Evolutionary conservation across 2,113 vertebrate species (phyloP).

Genomic region (Silurus glanis): DNA sequence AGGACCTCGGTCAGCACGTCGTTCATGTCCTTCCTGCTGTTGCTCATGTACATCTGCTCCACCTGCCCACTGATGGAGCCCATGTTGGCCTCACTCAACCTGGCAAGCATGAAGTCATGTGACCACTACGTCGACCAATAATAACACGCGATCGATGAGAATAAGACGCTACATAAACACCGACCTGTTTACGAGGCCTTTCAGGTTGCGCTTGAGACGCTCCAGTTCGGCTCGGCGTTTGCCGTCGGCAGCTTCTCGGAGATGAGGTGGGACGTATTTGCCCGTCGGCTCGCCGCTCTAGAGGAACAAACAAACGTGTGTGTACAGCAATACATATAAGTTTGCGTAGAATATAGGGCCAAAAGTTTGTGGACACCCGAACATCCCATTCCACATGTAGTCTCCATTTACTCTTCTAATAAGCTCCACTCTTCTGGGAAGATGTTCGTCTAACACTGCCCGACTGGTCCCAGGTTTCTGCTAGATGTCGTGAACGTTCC

Average conservation of each 20-base stretch:
- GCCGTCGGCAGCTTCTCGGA: constrained; percentile 68
- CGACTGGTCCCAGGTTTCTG: no score
- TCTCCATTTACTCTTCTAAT: no score
- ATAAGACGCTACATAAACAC: no score
- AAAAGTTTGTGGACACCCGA: no score
- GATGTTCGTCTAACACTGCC: no score
- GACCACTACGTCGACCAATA: neutral
- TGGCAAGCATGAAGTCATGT: constrained; percentile 52
- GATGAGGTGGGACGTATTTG: constrained; percentile 80
- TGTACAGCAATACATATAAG: neutral
- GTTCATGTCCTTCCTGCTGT: constrained; percentile 94
- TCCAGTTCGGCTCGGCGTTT: constrained; percentile 81
- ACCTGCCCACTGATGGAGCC: constrained; percentile 85
- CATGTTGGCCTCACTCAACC: constrained; percentile 90
- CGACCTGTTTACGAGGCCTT: constrained; percentile 93
- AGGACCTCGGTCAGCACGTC: constrained; percentile 80
- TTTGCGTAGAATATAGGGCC: no score
- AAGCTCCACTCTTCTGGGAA: no score
- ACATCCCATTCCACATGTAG: no score
- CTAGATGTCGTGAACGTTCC: no score
- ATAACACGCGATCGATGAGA: neutral
- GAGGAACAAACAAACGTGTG: neutral
- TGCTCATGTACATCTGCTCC: constrained; percentile 90
- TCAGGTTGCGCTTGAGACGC: constrained; percentile 83
- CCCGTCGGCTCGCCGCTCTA: constrained; percentile 47